These are phyloP conservation scores for Neoarius graeffei DNA, from an alignment of 2,113 vertebrate genomes.

Conservation along the genomic window DNA sequence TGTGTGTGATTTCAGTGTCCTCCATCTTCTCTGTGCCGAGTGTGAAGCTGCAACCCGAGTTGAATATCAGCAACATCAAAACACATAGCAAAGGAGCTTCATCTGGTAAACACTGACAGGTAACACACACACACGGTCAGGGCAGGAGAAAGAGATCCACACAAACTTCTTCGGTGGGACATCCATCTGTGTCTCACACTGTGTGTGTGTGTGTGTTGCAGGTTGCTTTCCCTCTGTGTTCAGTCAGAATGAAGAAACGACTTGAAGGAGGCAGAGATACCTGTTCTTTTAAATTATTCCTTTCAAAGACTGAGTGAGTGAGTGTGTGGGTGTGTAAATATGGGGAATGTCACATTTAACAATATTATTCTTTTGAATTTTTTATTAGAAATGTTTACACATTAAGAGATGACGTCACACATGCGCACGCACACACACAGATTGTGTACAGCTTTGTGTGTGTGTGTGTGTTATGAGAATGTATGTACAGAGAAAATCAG, in stretches of 20 bases:
- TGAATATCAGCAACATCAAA: constrained; percentile 84
- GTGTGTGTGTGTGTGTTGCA: constrained; percentile 51
- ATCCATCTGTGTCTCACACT: constrained; percentile 67
- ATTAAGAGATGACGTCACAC: constrained; percentile 53
- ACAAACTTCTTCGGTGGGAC: background rate
- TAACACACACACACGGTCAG: constrained; percentile 58
- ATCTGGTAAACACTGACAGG: constrained; percentile 85
- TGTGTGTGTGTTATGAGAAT: constrained; percentile 42
- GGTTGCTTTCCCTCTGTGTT: constrained; percentile 52
- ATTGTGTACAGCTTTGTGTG: constrained; percentile 70
- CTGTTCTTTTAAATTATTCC: constrained; percentile 64
- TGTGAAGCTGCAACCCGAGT: constrained; percentile 89
- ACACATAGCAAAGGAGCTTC: constrained; percentile 86
- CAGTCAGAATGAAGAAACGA: constrained; percentile 50
- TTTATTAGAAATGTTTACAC: constrained; percentile 67
- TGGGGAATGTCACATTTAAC: constrained; percentile 63
- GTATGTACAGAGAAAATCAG: constrained; percentile 57
- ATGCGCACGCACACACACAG: background rate
- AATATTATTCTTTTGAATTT: constrained; percentile 63
- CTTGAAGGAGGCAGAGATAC: constrained; percentile 43
- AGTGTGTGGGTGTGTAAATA: constrained; percentile 52
- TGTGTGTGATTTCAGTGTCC: constrained; percentile 79
- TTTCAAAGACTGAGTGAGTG: constrained; percentile 14
- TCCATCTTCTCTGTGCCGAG: constrained; percentile 91
- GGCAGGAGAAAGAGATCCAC: constrained; percentile 28